These are phyloP conservation scores for Acronicta leporina DNA, from an alignment of 2,888 invertebrate genomes.

Conservation along the genomic window DNA sequence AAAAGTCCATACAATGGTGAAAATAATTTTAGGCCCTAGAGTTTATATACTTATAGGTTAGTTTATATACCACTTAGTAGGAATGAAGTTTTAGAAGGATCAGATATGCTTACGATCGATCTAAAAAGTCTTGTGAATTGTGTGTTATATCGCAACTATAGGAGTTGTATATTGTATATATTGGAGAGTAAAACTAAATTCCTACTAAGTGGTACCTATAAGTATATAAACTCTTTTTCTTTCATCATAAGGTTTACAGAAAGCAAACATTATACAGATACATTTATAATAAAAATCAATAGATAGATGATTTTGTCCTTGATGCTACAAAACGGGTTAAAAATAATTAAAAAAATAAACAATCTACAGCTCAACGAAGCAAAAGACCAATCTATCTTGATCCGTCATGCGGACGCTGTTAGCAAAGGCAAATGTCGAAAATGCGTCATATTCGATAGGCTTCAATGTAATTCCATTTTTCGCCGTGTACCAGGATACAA, in stretches of 20 bases:
- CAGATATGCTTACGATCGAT: too few species aligned
- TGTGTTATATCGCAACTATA: too few species aligned
- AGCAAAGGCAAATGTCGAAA: background rate
- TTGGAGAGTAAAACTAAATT: constrained; percentile 2
- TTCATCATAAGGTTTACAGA: background rate
- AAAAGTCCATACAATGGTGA: too few species aligned
- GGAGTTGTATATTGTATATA: too few species aligned
- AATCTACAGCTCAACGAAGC: background rate
- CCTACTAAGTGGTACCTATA: too few species aligned
- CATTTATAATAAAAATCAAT: constrained; percentile 2
- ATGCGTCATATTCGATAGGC: too few species aligned
- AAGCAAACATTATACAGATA: constrained; percentile 4
- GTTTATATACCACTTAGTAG: too few species aligned
- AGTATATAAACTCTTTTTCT: background rate
- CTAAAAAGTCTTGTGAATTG: too few species aligned
- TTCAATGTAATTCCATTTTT: background rate
- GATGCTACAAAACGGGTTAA: background rate
- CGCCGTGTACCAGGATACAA: background rate
- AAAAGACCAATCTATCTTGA: background rate
- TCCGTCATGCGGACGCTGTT: too few species aligned
- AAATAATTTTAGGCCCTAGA: too few species aligned
- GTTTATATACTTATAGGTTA: too few species aligned
- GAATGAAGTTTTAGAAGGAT: too few species aligned
- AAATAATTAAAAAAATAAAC: constrained; percentile 6
- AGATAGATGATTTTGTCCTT: constrained; percentile 5